Percentiles rank a stretch among this genome's conserved stretches.
Conservation (phyloP, 37 sponge, comb jelly and placozoan species). For the Hormiphora californensis region DNA sequence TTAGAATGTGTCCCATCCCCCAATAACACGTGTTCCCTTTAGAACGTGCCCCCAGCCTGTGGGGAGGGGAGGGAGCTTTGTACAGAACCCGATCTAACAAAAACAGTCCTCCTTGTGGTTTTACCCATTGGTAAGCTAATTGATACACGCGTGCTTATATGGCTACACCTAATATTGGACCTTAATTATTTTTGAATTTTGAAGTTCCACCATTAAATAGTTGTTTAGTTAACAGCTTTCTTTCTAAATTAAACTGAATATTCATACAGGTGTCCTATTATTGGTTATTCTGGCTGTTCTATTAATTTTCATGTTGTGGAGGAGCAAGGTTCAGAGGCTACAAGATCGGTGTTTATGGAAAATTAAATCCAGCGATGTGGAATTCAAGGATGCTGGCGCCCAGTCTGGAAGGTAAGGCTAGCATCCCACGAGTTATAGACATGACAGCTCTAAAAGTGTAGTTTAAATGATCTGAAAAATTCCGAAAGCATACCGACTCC, state of each 20-base stretch:
- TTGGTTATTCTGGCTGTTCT: slow-evolving; percentile 3
- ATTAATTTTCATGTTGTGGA: slow-evolving; percentile 13
- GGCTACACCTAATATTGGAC: no score
- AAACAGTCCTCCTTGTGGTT: slow-evolving; percentile 31
- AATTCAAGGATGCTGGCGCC: slow-evolving; percentile 16
- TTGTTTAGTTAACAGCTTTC: no score
- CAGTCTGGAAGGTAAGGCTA: slow-evolving; percentile 46
- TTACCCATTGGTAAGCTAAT: slow-evolving; percentile 29
- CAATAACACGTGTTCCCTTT: no score
- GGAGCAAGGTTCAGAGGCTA: not conserved
- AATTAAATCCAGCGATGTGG: not conserved
- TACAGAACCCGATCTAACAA: not conserved
- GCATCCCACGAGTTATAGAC: no score
- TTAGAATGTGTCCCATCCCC: no score
- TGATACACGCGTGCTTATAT: no score
- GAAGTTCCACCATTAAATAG: no score
- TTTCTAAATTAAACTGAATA: no score
- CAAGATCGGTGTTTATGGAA: slow-evolving; percentile 35
- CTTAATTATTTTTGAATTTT: no score
- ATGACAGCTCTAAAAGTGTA: no score
- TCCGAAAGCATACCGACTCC: no score
- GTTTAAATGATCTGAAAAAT: no score
- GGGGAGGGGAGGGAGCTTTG: slow-evolving; percentile 8
- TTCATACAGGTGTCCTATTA: not conserved
- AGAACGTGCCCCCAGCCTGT: slow-evolving; percentile 44